phyloP scores from a whole-genome alignment of 2,888 invertebrate species.

The Lasius fuliginosus region DNA sequence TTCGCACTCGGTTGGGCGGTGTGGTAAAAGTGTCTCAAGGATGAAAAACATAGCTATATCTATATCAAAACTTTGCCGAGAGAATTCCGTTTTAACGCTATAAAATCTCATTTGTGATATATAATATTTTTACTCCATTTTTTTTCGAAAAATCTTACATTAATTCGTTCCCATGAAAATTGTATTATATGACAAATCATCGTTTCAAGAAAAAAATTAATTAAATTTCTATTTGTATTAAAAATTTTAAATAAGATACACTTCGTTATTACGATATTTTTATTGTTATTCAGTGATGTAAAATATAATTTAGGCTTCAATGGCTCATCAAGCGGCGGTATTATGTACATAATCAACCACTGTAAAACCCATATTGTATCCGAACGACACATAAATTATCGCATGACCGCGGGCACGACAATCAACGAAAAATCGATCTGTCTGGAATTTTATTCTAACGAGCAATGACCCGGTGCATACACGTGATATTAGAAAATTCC shows the following conservation, averaged over 20 bases:
- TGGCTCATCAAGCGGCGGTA: neutral
- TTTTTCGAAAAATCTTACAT: neutral
- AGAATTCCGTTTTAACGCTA: neutral
- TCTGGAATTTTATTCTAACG: conserved; percentile 53
- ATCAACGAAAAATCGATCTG: conserved; percentile 50
- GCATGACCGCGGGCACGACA: conserved; percentile 15
- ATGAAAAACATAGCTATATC: conserved; percentile 10
- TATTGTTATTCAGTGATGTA: neutral
- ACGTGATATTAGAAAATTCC: conserved; percentile 57
- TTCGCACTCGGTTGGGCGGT: neutral
- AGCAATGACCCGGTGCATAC: conserved; percentile 47
- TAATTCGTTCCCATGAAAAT: neutral
- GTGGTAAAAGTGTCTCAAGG: conserved; percentile 11
- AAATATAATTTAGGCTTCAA: neutral
- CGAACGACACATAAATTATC: conserved; percentile 3
- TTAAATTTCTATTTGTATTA: neutral
- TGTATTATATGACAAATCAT: neutral
- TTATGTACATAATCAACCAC: neutral
- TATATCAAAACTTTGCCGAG: neutral
- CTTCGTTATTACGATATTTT: neutral
- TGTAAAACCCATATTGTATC: conserved; percentile 3
- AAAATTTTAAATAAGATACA: neutral
- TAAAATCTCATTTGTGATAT: conserved; percentile 1
- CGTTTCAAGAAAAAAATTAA: neutral
- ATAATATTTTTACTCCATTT: neutral